A percentile compares a stretch with the other conserved stretches of the same genome.
Evolutionary conservation across 2,888 invertebrate genomes (phyloP).

Genomic region (Flexamia atlantica): DNA sequence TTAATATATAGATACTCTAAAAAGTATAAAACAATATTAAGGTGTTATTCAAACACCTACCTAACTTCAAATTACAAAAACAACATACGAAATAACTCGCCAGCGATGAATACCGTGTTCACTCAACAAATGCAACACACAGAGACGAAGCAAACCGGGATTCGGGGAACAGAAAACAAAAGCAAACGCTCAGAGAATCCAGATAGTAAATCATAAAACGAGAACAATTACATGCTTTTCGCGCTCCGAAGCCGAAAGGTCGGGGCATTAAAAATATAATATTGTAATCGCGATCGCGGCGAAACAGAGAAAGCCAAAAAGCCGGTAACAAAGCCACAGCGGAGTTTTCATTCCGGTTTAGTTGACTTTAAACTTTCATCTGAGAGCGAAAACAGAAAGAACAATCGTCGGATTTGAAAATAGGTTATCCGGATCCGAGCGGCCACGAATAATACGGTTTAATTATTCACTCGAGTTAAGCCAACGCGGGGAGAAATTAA

Average conservation of each 20-base stretch:
- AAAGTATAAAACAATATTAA: neutral
- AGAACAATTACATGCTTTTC: constrained; percentile 29
- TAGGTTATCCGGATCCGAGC: constrained; percentile 54
- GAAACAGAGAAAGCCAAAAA: constrained; percentile 55
- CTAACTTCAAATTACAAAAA: neutral
- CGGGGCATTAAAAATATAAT: constrained; percentile 48
- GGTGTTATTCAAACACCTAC: neutral
- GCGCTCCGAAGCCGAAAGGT: neutral
- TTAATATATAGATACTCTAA: too few relatives aligned
- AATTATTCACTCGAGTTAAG: constrained; percentile 41
- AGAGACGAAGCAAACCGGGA: constrained; percentile 23
- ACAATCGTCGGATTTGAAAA: constrained; percentile 54
- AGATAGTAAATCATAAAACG: constrained; percentile 42
- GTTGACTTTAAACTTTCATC: constrained; percentile 59
- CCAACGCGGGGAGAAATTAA: constrained; percentile 40
- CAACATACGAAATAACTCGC: neutral
- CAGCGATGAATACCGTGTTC: neutral
- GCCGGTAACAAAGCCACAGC: constrained; percentile 49
- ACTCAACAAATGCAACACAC: neutral
- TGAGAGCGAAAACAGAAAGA: constrained; percentile 46
- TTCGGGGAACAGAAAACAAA: neutral
- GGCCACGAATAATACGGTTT: constrained; percentile 51
- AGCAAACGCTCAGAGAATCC: constrained; percentile 15
- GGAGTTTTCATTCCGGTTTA: constrained; percentile 49
- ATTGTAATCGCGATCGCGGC: constrained; percentile 34